Evolutionary conservation across 2,797 vertebrate species (phyloP), one percentile per base, ranked within the genome.

Genomic region (Falco peregrinus): DNA sequence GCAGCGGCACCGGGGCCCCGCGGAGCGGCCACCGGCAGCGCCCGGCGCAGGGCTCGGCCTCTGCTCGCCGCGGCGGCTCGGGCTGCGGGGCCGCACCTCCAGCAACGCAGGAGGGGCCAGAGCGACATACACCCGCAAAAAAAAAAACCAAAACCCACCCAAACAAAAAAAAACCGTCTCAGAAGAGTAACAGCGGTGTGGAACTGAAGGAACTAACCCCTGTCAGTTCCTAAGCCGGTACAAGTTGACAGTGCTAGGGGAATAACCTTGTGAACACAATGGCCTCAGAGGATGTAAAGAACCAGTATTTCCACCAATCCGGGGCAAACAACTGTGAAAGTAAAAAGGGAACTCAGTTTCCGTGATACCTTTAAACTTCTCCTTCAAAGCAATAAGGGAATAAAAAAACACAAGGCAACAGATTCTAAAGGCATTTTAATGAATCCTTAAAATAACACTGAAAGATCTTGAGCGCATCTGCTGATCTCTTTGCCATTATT

Each of bases 391-490:
- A 56, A 41, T 37, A 41, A 33, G 3, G 6, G 7, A 0, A 0
- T 0, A 0, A 5, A 20, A 35, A 35, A 16, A 2, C 48, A 37
- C 21, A n/a, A 14, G 14, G 39, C 35, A 70, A 50, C 8, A 10
- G 13, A 47, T 70, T 14, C 39, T 35, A 59, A 63, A 59, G 6
- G 5, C 2, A 14, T 50, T 92, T 79, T 11, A 84, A 69, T 61
- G 20, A 60, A 67, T 9, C 2, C 17, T 70, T 26, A 47, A 86
- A 74, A 19, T 47, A 60, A 54, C 19, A 28, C 19, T 37, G 19
- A 11, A 7, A 35, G 11, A 41, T 19, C 4, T 12, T 29, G 5
- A 31, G 11, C 1, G 0, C 5, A 16, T 13, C 47, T 61, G 17
- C 12, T 20, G 63, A 19, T 29, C 5, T 26, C 8, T 28, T 53